A percentile compares a stretch with the other conserved stretches of the same genome.
phyloP scores from a whole-genome alignment of 2,797 vertebrate species.

The Jordanella pulchra region DNA sequence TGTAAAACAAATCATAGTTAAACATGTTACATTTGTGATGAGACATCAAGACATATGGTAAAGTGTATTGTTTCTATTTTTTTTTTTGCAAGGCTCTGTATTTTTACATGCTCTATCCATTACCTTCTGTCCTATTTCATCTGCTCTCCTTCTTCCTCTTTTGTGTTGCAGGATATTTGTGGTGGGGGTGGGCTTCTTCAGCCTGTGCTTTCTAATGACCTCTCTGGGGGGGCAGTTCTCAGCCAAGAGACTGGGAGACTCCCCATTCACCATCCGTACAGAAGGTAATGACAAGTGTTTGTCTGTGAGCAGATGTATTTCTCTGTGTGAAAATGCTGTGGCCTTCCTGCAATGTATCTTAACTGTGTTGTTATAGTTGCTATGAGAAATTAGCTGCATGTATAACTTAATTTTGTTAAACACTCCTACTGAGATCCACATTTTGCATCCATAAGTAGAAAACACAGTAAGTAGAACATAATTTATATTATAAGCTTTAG shows the following conservation, averaged over 20 bases:
- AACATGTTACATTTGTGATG: background rate
- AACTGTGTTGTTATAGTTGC: background rate
- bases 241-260: slow-evolving; percentile 89
- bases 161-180: slow-evolving; percentile 87
- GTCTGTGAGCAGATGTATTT: slow-evolving; percentile 25
- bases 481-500: background rate
- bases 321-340: slow-evolving; percentile 36
- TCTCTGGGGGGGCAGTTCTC: slow-evolving; percentile 94
- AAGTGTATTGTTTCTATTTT: too few species aligned
- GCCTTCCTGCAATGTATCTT: slow-evolving; percentile 14
- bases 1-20: background rate
- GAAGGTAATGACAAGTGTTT: slow-evolving; percentile 83
- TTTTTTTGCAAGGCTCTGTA: background rate
- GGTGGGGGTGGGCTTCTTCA: slow-evolving; percentile 94
- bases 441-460: background rate
- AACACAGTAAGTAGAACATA: background rate
- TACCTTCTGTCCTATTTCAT: slow-evolving; percentile 31
- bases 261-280: slow-evolving; percentile 92
- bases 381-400: background rate
- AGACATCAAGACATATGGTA: too few species aligned
- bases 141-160: slow-evolving; percentile 28
- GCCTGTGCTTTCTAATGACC: slow-evolving; percentile 95
- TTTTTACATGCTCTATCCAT: slow-evolving; percentile 45
- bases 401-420: background rate
- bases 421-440: background rate